A percentile compares a stretch with the other conserved stretches of the same genome.
Evolutionary conservation across 1,140 invertebrate species (phyloP).

Genomic region (Leptoteleia sp.): DNA sequence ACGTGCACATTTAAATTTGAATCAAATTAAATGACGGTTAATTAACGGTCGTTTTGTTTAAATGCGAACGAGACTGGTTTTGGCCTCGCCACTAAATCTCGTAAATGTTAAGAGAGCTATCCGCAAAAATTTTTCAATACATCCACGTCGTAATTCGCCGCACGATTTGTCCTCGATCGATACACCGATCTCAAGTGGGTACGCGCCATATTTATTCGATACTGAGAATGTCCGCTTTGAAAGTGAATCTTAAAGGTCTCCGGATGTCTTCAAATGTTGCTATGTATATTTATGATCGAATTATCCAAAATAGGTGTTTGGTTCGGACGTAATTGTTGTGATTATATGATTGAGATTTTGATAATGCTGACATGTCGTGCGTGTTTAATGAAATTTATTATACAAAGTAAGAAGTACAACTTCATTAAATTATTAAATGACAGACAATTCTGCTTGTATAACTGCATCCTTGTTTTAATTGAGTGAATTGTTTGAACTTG

Average conservation of each 20-base stretch:
- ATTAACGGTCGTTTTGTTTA: constrained; percentile 22
- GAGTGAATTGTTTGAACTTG: too few species aligned
- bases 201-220: constrained; percentile 57
- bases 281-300: constrained; percentile 47
- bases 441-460: too few species aligned
- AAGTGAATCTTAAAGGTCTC: constrained; percentile 71
- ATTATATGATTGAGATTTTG: too few species aligned
- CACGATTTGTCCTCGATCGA: constrained; percentile 72
- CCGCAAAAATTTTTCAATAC: constrained; percentile 58
- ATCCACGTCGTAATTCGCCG: constrained; percentile 59
- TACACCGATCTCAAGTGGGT: constrained; percentile 61
- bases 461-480: too few species aligned
- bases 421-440: too few species aligned
- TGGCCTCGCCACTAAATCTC: constrained; percentile 3
- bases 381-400: too few species aligned
- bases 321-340: too few species aligned
- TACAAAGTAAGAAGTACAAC: too few species aligned
- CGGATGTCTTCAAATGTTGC: constrained; percentile 42
- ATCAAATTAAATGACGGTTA: constrained; percentile 3
- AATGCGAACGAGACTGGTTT: constrained; percentile 23
- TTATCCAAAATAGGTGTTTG: constrained; percentile 37
- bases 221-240: constrained; percentile 67
- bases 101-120: constrained; percentile 50
- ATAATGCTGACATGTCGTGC: too few species aligned
- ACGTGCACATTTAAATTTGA: constrained; percentile 8